Percentiles rank a stretch among this genome's conserved stretches.
phyloP scores from a whole-genome alignment of 30 jellyfish, hydroid and myxozoan species.

The Nemopilema nomurai region DNA sequence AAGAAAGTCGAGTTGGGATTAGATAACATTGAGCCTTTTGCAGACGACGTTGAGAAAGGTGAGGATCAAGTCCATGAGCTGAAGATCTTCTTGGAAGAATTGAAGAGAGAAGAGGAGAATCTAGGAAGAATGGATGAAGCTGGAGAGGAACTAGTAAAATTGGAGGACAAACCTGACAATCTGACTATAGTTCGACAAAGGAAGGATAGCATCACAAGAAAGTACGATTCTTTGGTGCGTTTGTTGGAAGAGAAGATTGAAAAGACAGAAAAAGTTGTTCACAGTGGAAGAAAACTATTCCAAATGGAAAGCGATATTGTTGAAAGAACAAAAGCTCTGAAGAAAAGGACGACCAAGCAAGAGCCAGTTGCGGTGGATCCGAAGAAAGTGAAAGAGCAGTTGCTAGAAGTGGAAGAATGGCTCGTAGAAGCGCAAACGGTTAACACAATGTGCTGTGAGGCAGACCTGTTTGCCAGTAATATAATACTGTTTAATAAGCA shows the following conservation, averaged over 20 bases:
- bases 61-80: slow-evolving; percentile 62
- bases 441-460: slow-evolving; percentile 78
- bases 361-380: slow-evolving; percentile 97
- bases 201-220: slow-evolving; percentile 61
- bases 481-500: slow-evolving; percentile 46
- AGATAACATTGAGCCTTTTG: slow-evolving; percentile 64
- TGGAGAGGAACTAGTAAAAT: slow-evolving; percentile 68
- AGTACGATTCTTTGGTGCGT: slow-evolving; percentile 50
- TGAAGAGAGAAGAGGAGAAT: slow-evolving; percentile 50
- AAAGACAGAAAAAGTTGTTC: slow-evolving; percentile 66
- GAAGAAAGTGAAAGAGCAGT: slow-evolving; percentile 86
- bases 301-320: slow-evolving; percentile 53
- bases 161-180: slow-evolving; percentile 91
- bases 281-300: slow-evolving; percentile 47
- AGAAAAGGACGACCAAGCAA: slow-evolving; percentile 53
- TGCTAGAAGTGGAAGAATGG: slow-evolving; percentile 83
- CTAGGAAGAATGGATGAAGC: slow-evolving; percentile 61
- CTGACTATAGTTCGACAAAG: slow-evolving; percentile 76
- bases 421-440: slow-evolving; percentile 78
- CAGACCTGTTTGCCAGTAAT: slow-evolving; percentile 84
- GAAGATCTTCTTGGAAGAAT: slow-evolving; percentile 70
- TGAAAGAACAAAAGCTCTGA: slow-evolving; percentile 70
- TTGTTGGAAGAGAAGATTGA: slow-evolving; percentile 62
- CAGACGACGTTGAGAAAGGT: slow-evolving; percentile 70
- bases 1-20: slow-evolving; percentile 40